Conservation (phyloP, 2,797 vertebrate genomes). For the Aselliscus stoliczkanus region DNA sequence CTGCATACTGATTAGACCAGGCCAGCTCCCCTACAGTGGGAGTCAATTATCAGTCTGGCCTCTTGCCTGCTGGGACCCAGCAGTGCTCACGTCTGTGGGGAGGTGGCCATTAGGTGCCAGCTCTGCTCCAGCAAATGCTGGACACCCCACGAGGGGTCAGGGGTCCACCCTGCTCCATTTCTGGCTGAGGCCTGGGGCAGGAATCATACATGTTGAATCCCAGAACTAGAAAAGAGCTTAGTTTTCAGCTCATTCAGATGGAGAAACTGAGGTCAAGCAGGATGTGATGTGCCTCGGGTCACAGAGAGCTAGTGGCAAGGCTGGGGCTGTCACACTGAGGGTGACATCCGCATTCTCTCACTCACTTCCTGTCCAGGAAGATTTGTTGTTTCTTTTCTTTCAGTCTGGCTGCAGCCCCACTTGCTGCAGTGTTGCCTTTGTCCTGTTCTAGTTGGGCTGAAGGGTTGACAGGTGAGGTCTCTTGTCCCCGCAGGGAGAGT, state of each 20-base stretch:
- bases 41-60: conserved; percentile 69
- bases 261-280: not conserved
- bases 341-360: not conserved
- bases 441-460: not conserved
- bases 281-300: not conserved
- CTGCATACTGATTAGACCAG: conserved; percentile 75
- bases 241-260: not conserved
- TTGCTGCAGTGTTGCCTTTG: not conserved
- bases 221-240: not conserved
- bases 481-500: not conserved
- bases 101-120: not conserved
- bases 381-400: not conserved
- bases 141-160: not conserved
- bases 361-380: not conserved
- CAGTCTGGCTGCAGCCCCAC: not conserved
- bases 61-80: conserved; percentile 47
- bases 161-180: not conserved
- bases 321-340: not conserved
- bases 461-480: not conserved
- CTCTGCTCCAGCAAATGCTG: fast-evolving
- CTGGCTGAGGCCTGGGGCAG: not conserved
- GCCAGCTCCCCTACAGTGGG: not conserved
- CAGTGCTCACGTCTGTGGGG: not conserved
- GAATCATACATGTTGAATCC: not conserved
- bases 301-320: not conserved